Evolutionary conservation across 2,797 vertebrate species (phyloP).

Genomic region (Pachyuromys duprasi): DNA sequence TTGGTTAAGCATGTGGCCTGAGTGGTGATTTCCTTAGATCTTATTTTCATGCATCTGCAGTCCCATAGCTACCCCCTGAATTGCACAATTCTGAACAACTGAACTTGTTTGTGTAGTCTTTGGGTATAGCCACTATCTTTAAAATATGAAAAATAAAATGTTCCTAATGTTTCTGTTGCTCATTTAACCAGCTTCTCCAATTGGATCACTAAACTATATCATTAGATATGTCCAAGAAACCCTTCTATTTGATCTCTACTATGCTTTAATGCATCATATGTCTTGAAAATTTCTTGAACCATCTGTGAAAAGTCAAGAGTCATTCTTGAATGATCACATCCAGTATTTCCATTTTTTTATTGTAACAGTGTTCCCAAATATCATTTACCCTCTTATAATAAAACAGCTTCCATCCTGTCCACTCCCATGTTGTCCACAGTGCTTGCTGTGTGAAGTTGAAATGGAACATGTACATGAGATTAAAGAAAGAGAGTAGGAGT

Average conservation of each 20-base stretch:
- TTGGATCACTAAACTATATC: background rate
- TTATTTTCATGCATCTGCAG: background rate
- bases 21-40: background rate
- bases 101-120: background rate
- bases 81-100: background rate
- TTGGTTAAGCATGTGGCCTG: background rate
- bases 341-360: background rate
- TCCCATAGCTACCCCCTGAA: background rate
- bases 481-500: background rate
- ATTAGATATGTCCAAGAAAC: background rate
- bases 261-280: background rate
- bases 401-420: background rate
- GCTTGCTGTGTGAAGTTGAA: background rate
- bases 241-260: background rate
- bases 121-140: slow-evolving; percentile 14
- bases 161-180: background rate
- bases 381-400: background rate
- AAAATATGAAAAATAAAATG: background rate
- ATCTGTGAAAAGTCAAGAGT: slow-evolving; percentile 1
- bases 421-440: background rate
- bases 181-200: background rate
- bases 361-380: background rate
- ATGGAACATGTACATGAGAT: background rate
- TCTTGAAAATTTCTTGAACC: slow-evolving; percentile 1
- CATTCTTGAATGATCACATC: background rate